These are phyloP conservation scores for Phrynocephalus vlangalii DNA, from an alignment of 2,797 vertebrate species.

Conservation along the genomic window DNA sequence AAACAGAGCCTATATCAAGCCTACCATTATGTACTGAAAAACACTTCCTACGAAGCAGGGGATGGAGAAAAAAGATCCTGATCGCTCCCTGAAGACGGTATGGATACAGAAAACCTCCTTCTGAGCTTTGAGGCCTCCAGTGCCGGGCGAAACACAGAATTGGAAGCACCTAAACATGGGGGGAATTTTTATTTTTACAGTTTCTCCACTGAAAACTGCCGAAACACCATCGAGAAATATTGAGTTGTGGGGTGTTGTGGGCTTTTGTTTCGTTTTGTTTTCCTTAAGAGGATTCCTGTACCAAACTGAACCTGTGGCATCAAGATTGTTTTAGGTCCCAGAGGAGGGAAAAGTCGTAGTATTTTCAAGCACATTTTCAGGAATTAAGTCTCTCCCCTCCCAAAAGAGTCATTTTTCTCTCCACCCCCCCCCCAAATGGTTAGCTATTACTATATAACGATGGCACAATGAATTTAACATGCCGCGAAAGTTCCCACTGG, in stretches of 20 bases:
- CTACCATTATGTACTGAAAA: conserved; percentile 84
- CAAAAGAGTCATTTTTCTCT: conserved; percentile 53
- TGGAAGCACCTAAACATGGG: conserved; percentile 70
- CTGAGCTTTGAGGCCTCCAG: conserved; percentile 72
- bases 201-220: conserved; percentile 73
- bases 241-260: no score
- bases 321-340: conserved; percentile 63
- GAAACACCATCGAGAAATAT: conserved; percentile 54
- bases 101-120: conserved; percentile 56
- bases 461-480: conserved; percentile 78
- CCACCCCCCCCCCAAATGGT: conserved; percentile 51
- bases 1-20: conserved; percentile 84
- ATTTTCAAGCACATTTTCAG: conserved; percentile 78
- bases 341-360: conserved; percentile 68
- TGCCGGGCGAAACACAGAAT: conserved; percentile 68
- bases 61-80: conserved; percentile 19
- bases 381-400: conserved; percentile 44
- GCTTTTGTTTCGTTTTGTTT: background rate
- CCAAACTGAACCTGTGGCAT: conserved; percentile 66
- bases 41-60: conserved; percentile 38
- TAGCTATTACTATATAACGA: conserved; percentile 79
- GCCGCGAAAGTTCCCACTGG: conserved; percentile 74
- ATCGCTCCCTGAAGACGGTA: conserved; percentile 65
- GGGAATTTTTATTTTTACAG: conserved; percentile 14
- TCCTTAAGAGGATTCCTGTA: conserved; percentile 65